phyloP scores from a whole-genome alignment of 2,113 vertebrate genomes.

The Scomber japonicus region DNA sequence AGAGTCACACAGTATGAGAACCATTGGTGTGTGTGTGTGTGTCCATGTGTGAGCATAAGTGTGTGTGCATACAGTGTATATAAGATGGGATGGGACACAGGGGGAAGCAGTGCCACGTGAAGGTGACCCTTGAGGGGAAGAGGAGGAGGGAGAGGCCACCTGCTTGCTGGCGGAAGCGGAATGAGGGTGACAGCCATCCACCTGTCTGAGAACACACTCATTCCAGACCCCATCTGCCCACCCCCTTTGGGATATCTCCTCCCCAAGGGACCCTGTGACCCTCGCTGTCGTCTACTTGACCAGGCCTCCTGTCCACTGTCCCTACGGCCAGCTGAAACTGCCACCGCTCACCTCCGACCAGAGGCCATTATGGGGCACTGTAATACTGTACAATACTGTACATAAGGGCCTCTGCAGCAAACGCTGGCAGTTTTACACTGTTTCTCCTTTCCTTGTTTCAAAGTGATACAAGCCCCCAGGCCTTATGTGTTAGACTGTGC shows the following conservation, averaged over 20 bases:
- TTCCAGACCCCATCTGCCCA: slow-evolving; percentile 82
- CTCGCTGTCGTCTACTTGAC: slow-evolving; percentile 78
- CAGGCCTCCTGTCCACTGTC: slow-evolving; percentile 68
- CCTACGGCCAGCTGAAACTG: slow-evolving; percentile 43
- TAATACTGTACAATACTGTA: slow-evolving; percentile 45
- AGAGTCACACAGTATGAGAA: slow-evolving; percentile 59
- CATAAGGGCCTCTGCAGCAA: slow-evolving; percentile 30
- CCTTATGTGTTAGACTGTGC: slow-evolving; percentile 48
- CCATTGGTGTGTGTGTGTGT: slow-evolving; percentile 51
- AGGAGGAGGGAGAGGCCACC: slow-evolving; percentile 81
- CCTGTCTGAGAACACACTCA: slow-evolving; percentile 81
- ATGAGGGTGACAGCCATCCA: slow-evolving; percentile 87
- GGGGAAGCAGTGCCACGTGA: slow-evolving; percentile 75
- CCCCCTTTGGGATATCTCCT: slow-evolving; percentile 75
- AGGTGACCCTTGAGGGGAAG: slow-evolving; percentile 82
- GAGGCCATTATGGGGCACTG: slow-evolving; percentile 64
- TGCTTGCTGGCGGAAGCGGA: slow-evolving; percentile 79
- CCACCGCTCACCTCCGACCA: slow-evolving; percentile 50
- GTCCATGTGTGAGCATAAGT: slow-evolving; percentile 20
- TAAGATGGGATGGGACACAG: slow-evolving; percentile 74
- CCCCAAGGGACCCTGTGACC: slow-evolving; percentile 80
- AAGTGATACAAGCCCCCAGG: slow-evolving; percentile 63
- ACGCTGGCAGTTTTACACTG: slow-evolving; percentile 40
- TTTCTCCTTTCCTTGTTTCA: slow-evolving; percentile 66
- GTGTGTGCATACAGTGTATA: slow-evolving; percentile 56